Evolutionary conservation across 1,140 invertebrate genomes (phyloP), one percentile per base, ranked within the genome.

Genomic region (Saccostrea echinata): DNA sequence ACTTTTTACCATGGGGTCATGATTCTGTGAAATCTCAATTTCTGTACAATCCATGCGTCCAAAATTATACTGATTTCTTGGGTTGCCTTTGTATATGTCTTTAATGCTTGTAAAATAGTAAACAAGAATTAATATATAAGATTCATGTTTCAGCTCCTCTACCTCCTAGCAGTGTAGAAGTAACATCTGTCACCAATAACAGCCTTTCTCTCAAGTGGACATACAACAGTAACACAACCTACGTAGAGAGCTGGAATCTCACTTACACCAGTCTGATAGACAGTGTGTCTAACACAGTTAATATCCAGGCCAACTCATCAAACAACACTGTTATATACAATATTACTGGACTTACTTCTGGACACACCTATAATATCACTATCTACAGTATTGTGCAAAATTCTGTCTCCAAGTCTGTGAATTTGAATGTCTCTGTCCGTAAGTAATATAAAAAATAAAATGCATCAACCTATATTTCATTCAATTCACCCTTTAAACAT

Each of bases 401-500:
- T 61, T 30, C 81, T 11, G 88, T 33, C 51, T 92, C 92, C 21
- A 71, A 85, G 16, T 30, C 24, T 18, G 43, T 84, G 2, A 12
- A 24, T 12, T 53, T 90, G 8, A 88, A 89, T 68, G 89, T 87
- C 1, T 91, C 91, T 52, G 85, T 91, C 81, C 90, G 92, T 92
- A 90, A 90, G 91, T 91, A 30, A 0, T 84, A 1, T 11, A 43
- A 43, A 43, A 43, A 43, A 6, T 43, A 43, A 43, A 8, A 8
- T 43, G n/a, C 4, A 43, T 9, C 43, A 43, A 0, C 43, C 43
- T 43, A 43, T 9, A 6, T 43, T 43, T 43, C 43, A 43, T 43
- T 43, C 43, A 43, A 43, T 43, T 43, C 4, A 43, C 9, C 4
- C 43, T 43, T 43, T 43, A 2, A 43, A 43, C 43, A 43, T 43